These are phyloP conservation scores for Actinia equina DNA, from an alignment of 64 coral and sea anemone species.

Conservation along the genomic window DNA sequence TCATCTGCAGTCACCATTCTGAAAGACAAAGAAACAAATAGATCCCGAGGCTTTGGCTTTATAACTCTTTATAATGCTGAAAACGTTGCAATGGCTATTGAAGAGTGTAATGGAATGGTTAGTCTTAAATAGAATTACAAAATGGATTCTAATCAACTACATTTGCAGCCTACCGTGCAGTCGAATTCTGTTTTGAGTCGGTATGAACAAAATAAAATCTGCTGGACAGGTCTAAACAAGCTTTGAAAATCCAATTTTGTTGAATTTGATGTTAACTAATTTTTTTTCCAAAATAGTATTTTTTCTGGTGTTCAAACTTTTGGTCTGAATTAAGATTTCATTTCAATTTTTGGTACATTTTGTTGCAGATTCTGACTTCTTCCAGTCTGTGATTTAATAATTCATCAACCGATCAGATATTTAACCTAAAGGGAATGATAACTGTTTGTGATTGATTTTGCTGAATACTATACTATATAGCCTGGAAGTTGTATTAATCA, in stretches of 20 bases:
- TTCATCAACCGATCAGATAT: no score
- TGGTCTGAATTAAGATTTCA: background rate
- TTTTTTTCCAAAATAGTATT: background rate
- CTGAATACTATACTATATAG: no score
- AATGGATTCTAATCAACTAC: background rate
- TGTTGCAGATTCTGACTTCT: no score
- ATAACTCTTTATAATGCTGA: background rate
- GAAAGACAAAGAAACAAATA: conserved; percentile 44
- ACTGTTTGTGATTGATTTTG: no score
- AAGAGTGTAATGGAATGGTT: conserved; percentile 3
- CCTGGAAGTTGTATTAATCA: no score
- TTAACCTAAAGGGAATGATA: no score
- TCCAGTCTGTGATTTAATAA: no score
- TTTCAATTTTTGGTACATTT: background rate
- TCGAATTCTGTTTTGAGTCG: background rate
- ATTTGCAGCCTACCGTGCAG: background rate
- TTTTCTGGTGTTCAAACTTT: no score
- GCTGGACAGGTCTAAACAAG: background rate
- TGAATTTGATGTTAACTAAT: no score
- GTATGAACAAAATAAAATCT: background rate
- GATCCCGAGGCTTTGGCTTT: conserved; percentile 66
- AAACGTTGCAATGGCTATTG: background rate
- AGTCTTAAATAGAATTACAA: background rate
- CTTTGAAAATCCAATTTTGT: background rate
- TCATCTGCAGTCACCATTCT: conserved; percentile 5